Base-by-base conservation (phyloP, 2,113 vertebrate genomes). In the Dipodomys spectabilis region DNA sequence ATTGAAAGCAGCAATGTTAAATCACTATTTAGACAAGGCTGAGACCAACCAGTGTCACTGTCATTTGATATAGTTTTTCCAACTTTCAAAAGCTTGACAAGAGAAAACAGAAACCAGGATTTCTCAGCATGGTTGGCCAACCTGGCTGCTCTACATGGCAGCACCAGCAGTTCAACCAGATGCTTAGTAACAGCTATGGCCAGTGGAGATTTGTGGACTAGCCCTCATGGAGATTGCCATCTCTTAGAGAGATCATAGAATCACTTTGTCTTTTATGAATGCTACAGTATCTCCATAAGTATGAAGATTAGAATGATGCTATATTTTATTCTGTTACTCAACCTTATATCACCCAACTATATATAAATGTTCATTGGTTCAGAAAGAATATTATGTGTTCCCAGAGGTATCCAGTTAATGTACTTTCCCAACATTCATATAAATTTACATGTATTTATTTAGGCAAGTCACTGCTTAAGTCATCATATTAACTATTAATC, bases 341-440 rank as follows among this genome's bases (percentile, higher is more conserved):
- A 19, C 57, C 62, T 92, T 73, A 20, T 0, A 35, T 4, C 35
- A 39, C 35, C 35, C 35, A 39, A 39, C 19, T 74, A 79, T 2
- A 90, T 45, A 68, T 20, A 85, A 57, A 68, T 85, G 65, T 85
- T 82, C 81, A 78, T 27, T 74, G 53, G 71, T n/a, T 91, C 64
- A 64, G 85, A 88, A 60, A 67, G 65, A 35, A 75, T 27, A 39
- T 39, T 39, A 3, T 39, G 60, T 93, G 78, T 86, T 78, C 32
- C 73, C 27, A 27, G 81, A 78, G 6, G 69, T 62, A 67, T 39
- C 57, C 23, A 71, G 30, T 65, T 90, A 77, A 89, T 11, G 82
- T 80, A n/a, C 49, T 87, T 92, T 64, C 73, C 92, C 53, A 90
- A 79, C 20, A 90, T 65, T 93, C 30, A 53, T 3, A 69, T 69